Percentiles rank a stretch among this genome's conserved stretches.
phyloP scores from a whole-genome alignment of 1,140 invertebrate species.

The Ceratina calcarata region DNA sequence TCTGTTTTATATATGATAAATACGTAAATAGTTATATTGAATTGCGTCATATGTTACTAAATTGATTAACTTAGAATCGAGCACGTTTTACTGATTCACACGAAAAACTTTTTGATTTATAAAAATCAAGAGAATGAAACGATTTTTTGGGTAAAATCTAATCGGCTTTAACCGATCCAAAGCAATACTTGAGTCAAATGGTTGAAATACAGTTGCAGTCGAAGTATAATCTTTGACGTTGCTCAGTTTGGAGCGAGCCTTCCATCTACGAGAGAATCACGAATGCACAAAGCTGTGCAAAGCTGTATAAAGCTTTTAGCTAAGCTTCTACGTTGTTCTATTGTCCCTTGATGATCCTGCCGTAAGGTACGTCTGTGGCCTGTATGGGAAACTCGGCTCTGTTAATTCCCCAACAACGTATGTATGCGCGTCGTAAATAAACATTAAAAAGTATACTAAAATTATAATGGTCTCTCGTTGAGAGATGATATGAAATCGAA shows the following conservation, averaged over 20 bases:
- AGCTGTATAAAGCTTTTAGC: constrained; percentile 35
- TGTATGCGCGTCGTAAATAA: too few species aligned
- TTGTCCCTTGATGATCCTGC: constrained; percentile 27
- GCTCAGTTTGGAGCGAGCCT: constrained; percentile 14
- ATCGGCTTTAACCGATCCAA: not conserved
- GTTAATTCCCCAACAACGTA: not conserved
- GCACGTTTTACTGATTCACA: not conserved
- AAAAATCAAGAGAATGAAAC: too few species aligned
- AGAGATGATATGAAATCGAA: too few species aligned
- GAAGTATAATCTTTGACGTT: constrained; percentile 42
- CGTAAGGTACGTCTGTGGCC: not conserved
- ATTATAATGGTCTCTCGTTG: too few species aligned
- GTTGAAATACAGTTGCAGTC: not conserved
- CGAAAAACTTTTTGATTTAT: not conserved
- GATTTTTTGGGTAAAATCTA: not conserved
- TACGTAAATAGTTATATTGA: too few species aligned
- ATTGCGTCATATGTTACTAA: too few species aligned
- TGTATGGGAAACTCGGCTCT: constrained; percentile 24
- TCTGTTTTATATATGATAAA: too few species aligned
- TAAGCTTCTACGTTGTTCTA: constrained; percentile 42
- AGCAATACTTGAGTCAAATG: constrained; percentile 13
- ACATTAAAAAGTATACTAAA: too few species aligned
- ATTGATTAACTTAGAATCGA: too few species aligned
- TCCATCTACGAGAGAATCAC: constrained; percentile 35
- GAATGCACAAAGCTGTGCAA: constrained; percentile 52